These are phyloP conservation scores for Lepus oiostolus DNA, from an alignment of 2,797 vertebrate species.

Conservation along the genomic window DNA sequence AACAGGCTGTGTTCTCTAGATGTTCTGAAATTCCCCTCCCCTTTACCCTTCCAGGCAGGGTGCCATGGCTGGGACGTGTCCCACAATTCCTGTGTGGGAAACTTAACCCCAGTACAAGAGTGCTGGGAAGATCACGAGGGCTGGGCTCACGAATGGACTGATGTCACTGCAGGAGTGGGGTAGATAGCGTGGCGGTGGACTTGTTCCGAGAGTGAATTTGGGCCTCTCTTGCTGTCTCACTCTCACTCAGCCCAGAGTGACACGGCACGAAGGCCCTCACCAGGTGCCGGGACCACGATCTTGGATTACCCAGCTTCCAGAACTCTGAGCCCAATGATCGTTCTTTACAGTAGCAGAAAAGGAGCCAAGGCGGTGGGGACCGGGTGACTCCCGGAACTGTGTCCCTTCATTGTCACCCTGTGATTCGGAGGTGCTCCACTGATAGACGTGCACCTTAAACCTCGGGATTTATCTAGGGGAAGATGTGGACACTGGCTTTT, in stretches of 20 bases:
- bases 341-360: background rate
- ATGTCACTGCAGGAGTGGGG: background rate
- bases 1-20: background rate
- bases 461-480: background rate
- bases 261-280: background rate
- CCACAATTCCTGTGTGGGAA: background rate
- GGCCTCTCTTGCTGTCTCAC: background rate
- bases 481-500: background rate
- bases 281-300: background rate
- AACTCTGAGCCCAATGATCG: background rate
- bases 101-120: background rate
- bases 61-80: background rate
- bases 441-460: background rate
- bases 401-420: background rate
- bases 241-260: background rate
- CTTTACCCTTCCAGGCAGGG: background rate
- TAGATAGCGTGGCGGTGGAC: background rate
- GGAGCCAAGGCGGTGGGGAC: background rate
- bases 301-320: background rate
- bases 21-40: background rate
- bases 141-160: background rate
- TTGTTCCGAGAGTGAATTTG: background rate
- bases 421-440: background rate
- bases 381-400: background rate
- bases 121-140: background rate